phyloP scores from a whole-genome alignment of 64 coral and sea anemone genomes.

The Cladopsammia gracilis region DNA sequence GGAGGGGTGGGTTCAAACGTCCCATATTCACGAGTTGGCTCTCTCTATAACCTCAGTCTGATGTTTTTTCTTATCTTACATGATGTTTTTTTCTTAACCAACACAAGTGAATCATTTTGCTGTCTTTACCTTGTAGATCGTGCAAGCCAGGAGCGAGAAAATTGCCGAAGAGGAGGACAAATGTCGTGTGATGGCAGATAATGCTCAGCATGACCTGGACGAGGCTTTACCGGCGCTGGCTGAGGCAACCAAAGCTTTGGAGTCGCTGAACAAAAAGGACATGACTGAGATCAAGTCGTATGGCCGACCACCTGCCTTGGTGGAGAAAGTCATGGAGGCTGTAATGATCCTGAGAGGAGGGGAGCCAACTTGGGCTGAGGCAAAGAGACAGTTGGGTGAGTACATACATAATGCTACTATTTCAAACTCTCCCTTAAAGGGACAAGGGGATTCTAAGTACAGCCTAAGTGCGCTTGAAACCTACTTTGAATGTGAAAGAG shows the following conservation, averaged over 20 bases:
- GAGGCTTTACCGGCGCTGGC: constrained; percentile 93
- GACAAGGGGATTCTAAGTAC: too few relatives aligned
- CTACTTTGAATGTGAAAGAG: too few relatives aligned
- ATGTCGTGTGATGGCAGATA: constrained; percentile 97
- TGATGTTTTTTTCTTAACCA: background rate
- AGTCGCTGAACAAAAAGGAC: constrained; percentile 98
- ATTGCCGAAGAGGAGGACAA: constrained; percentile 97
- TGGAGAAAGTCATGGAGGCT: constrained; percentile 99
- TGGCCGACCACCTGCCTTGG: constrained; percentile 91
- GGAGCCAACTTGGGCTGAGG: constrained; percentile 97
- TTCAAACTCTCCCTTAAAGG: background rate
- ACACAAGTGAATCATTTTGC: background rate
- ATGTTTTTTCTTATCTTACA: too few relatives aligned
- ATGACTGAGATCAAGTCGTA: constrained; percentile 99
- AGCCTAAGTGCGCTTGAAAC: too few relatives aligned
- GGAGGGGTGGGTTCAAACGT: too few relatives aligned
- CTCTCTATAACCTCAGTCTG: too few relatives aligned
- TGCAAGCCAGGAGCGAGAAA: constrained; percentile 98
- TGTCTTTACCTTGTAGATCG: constrained; percentile 59
- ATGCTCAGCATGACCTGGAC: constrained; percentile 94
- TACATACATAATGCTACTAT: background rate
- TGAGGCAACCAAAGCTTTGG: constrained; percentile 95
- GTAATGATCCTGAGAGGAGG: constrained; percentile 96
- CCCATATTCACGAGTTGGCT: too few relatives aligned
- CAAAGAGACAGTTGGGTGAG: constrained; percentile 97